Evolutionary conservation across 2,797 vertebrate genomes (phyloP).

Genomic region (Pantherophis alleghaniensis): DNA sequence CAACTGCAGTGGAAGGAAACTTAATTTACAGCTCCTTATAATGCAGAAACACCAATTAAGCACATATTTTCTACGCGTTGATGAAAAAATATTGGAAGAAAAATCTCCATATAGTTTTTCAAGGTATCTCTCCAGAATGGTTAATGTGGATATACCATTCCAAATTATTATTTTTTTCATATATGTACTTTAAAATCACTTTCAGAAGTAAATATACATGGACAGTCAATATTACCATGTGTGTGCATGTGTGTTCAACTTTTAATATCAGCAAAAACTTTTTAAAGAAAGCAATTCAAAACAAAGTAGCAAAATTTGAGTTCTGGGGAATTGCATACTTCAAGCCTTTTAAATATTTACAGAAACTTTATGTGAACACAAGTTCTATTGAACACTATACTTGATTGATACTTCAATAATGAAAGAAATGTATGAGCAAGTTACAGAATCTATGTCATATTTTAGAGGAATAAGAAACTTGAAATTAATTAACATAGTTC

Average conservation of each 20-base stretch:
- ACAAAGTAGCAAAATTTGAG: neutral
- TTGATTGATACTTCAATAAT: neutral
- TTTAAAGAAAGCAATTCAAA: neutral
- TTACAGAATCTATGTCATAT: neutral
- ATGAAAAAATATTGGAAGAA: neutral
- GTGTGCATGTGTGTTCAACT: too few species aligned
- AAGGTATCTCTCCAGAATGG: neutral
- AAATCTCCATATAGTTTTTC: neutral
- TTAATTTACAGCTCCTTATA: neutral
- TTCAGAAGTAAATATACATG: neutral
- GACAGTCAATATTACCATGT: neutral
- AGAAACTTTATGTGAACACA: neutral
- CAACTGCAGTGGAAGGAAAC: neutral
- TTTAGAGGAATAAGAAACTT: neutral
- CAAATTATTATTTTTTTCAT: neutral
- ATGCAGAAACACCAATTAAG: neutral
- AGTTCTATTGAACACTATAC: neutral
- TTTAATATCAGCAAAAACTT: neutral
- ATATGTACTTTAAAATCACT: neutral
- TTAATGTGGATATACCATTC: neutral
- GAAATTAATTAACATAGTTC: neutral
- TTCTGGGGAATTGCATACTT: neutral
- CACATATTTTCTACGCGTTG: neutral
- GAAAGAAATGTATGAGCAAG: neutral
- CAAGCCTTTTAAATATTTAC: neutral